Base-by-base conservation (phyloP, 2,797 vertebrate species). In the Apogon talboti region DNA sequence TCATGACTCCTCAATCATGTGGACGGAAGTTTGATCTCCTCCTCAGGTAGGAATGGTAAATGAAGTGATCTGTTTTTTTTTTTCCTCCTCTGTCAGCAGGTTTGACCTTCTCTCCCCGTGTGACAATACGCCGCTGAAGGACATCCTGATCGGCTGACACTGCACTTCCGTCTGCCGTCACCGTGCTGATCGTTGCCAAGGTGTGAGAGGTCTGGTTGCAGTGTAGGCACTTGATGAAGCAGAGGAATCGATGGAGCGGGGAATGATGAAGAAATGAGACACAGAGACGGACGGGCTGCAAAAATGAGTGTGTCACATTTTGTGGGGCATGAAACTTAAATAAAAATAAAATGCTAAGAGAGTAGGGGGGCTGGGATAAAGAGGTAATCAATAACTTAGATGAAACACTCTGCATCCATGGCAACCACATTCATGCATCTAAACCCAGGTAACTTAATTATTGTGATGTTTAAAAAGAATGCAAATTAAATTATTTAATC, bases 211-310 rank as follows among this genome's bases (percentile, higher is more conserved):
- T 91, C 90, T 69, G 71, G 80, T 51, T 41, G 82, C 88, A 46
- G 76, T 68, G 73, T 47, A 85, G 81, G 69, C 78, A 82, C 87
- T 95, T 93, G 94, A 93, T 96, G 95, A 95, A 82, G 92, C 85
- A 91, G 91, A 90, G 84, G 84, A 93, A 97, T 97, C 95, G 44
- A 97, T 96, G 94, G 88, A 95, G 92, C 88, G 95, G 95, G 92
- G 94, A 95, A 96, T 94, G 93, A 96, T 94, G 94, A 96, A 95
- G 94, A 94, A 93, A 94, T 93, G 93, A 90, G 93, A 82, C 86
- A 84, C 79, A 64, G 82, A 91, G 93, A 94, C 67, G 64, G 91
- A 93, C 92, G 83, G 75, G 85, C 56, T 16, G 73, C 77, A 74
- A 74, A 88, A 93, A 91, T 65, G 73, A 90, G 57, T 3, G 69